Evolutionary conservation across 1,140 invertebrate species (phyloP), one percentile per base, ranked within the genome.

Genomic region (Plectrocnemia conspersa): DNA sequence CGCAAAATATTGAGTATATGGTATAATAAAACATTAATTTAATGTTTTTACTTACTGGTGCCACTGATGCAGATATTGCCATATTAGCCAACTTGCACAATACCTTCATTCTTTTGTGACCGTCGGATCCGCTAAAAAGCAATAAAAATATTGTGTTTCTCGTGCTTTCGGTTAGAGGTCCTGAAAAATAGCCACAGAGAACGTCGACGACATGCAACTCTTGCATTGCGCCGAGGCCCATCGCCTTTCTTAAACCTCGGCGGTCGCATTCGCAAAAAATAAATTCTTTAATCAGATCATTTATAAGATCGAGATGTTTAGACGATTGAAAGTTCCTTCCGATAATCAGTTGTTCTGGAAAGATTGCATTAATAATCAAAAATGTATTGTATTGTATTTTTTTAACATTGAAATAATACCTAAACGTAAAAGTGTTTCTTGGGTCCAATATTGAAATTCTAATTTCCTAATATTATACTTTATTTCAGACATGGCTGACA

Each of bases 201-300:
- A 88, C 80, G 58, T 89, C 80, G 18, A 90, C 79, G 0, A 91
- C 66, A 62, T 89, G 85, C 15, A 90, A 66, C 63, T 90, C 86
- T 63, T 87, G 82, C 24, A 89, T 73, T 0, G 83, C 77, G 45
- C 74, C 80, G 42, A 86, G 65, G 54, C 72, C 71, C 0, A 68
- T 62, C 10, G 65, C 62, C 24, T 78, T 75, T 29, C 79, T 77
- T 32, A 77, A 76, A 23, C 83, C 82, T 15, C 82, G 74, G 22
- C 80, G 75, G 32, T 87, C 85, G 0, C 82, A 77, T 68, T 91
- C 88, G 44, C 83, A 83, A 64, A 91, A 91, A 18, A 91, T 79
- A 68, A 88, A 89, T 66, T 90, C 87, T 2, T 85, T 79, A 69
- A 90, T 89, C 18, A 91, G 72, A 58, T 89, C 86, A 70, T 86